phyloP scores from a whole-genome alignment of 2,888 invertebrate species.

The Heliconius aoede region DNA sequence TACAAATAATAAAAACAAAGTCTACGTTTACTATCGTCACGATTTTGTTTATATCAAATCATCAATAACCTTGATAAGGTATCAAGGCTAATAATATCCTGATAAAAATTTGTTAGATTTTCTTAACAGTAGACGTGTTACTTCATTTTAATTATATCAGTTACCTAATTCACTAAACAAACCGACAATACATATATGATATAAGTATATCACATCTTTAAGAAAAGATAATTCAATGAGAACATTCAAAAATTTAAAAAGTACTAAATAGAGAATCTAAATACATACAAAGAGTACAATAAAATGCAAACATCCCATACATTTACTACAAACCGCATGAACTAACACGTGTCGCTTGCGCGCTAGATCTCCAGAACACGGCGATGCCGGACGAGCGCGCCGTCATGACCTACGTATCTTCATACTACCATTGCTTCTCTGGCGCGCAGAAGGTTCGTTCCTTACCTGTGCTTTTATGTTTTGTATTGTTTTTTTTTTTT shows the following conservation, averaged over 20 bases:
- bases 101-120: neutral
- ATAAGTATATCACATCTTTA: neutral
- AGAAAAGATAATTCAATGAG: neutral
- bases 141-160: neutral
- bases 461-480: conserved; percentile 24
- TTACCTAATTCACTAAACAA: neutral
- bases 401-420: conserved; percentile 99
- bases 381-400: conserved; percentile 99
- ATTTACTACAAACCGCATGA: conserved; percentile 57
- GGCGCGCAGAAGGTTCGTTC: conserved; percentile 98
- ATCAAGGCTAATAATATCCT: conserved; percentile 7
- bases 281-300: neutral
- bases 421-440: conserved; percentile 99
- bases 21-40: neutral
- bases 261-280: too few relatives aligned
- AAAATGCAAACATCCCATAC: conserved; percentile 59
- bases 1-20: conserved; percentile 1
- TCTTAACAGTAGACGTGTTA: neutral
- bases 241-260: too few relatives aligned
- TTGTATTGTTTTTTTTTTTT: conserved; percentile 15
- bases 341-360: conserved; percentile 80
- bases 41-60: conserved; percentile 1
- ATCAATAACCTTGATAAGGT: conserved; percentile 12
- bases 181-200: neutral
- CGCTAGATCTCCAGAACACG: conserved; percentile 97